Conservation (phyloP, 1,140 invertebrate genomes). For the Drosophila asahinai region DNA sequence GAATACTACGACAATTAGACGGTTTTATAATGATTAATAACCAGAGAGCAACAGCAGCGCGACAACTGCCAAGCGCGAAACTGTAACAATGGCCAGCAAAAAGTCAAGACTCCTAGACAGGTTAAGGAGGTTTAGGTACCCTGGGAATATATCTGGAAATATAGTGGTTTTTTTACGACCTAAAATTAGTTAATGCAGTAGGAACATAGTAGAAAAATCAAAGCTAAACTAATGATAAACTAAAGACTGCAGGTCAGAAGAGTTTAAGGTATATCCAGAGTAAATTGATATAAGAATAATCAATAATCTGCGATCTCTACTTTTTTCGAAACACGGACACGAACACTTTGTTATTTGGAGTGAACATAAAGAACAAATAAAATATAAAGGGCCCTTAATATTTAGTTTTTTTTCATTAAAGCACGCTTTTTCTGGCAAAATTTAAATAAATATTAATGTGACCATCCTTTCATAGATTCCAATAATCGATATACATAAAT, state of each 20-base stretch:
- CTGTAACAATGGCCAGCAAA: constrained; percentile 68
- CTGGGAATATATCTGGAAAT: neutral
- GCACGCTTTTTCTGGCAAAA: no score
- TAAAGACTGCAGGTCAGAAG: no score
- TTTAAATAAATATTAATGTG: no score
- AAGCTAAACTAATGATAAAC: no score
- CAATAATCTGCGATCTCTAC: no score
- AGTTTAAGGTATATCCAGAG: no score
- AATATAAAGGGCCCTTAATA: neutral
- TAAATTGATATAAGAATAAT: no score
- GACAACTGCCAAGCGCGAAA: constrained; percentile 42
- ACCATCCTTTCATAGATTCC: no score
- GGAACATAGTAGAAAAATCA: no score
- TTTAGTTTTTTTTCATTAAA: neutral
- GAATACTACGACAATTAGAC: constrained; percentile 26
- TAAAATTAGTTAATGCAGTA: neutral
- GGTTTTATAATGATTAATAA: constrained; percentile 42
- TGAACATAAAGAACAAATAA: no score
- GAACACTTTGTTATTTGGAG: no score
- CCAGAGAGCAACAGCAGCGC: constrained; percentile 19
- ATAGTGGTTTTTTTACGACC: neutral
- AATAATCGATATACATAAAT: neutral
- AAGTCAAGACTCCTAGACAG: neutral
- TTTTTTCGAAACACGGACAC: no score
- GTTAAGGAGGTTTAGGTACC: constrained; percentile 3